phyloP scores from a whole-genome alignment of 1,140 invertebrate species.

The Heliconius hermathena region DNA sequence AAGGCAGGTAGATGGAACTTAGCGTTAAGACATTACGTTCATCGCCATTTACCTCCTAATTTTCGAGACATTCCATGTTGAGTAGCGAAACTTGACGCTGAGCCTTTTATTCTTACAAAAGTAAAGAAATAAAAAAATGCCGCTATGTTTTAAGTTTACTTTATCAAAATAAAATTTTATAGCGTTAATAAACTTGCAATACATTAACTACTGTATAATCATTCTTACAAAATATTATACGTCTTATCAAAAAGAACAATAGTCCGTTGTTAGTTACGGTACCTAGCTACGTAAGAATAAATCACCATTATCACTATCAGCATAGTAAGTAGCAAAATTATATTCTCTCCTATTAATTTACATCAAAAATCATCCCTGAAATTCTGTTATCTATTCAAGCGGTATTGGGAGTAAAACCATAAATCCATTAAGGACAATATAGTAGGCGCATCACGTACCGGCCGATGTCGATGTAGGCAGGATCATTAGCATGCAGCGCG shows the following conservation, averaged over 20 bases:
- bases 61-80: too few relatives aligned
- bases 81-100: too few relatives aligned
- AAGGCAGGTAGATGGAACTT: too few relatives aligned
- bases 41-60: too few relatives aligned
- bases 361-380: neutral
- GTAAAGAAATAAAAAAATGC: too few relatives aligned
- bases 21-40: too few relatives aligned
- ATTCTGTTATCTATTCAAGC: conserved; percentile 5
- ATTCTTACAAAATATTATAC: too few relatives aligned
- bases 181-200: neutral
- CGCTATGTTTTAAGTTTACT: neutral
- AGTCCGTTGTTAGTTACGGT: too few relatives aligned
- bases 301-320: neutral
- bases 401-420: conserved; percentile 7
- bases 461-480: conserved; percentile 28
- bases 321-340: neutral
- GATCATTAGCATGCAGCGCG: conserved; percentile 29
- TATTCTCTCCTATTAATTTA: neutral
- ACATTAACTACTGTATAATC: too few relatives aligned
- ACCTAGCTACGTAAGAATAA: neutral
- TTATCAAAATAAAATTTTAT: neutral
- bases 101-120: too few relatives aligned
- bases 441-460: conserved; percentile 16
- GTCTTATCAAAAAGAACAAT: too few relatives aligned
- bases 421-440: conserved; percentile 27